These are phyloP conservation scores for Stomatorhinus walkeri DNA, from an alignment of 2,797 vertebrate species.

Conservation along the genomic window DNA sequence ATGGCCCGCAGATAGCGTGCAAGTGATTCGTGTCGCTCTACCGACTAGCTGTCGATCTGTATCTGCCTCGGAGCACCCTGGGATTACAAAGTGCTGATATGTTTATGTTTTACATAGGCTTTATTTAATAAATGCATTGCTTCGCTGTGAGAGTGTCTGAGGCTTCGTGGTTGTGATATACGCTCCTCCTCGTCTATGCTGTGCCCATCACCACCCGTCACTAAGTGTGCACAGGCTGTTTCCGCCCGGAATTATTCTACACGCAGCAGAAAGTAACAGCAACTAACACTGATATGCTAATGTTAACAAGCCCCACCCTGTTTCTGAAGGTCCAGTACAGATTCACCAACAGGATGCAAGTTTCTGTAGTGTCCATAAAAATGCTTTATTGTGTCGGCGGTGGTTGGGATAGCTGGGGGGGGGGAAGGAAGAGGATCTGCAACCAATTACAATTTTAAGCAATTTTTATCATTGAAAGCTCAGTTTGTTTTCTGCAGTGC, in stretches of 20 bases:
- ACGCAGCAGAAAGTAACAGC: background rate
- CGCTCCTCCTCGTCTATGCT: background rate
- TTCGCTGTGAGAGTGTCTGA: background rate
- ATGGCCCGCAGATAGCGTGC: background rate
- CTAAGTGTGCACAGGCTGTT: background rate
- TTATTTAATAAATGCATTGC: background rate
- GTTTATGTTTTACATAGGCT: background rate
- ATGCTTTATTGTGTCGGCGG: background rate
- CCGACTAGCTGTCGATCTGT: background rate
- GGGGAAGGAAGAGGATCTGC: background rate
- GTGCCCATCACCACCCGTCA: background rate
- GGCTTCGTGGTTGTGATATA: background rate
- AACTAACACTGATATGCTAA: background rate
- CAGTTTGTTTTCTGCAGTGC: background rate
- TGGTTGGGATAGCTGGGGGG: background rate
- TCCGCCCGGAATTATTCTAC: background rate
- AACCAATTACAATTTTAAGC: background rate
- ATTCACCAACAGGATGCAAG: background rate
- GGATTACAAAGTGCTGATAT: background rate
- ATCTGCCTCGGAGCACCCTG: background rate
- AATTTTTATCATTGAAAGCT: background rate
- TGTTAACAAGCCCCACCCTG: background rate
- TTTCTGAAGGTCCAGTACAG: background rate
- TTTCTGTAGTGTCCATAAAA: background rate
- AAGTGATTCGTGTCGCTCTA: background rate